Percentiles rank a stretch among this genome's conserved stretches.
Evolutionary conservation across 2,797 vertebrate species (phyloP).

Genomic region (Vespertilio murinus): DNA sequence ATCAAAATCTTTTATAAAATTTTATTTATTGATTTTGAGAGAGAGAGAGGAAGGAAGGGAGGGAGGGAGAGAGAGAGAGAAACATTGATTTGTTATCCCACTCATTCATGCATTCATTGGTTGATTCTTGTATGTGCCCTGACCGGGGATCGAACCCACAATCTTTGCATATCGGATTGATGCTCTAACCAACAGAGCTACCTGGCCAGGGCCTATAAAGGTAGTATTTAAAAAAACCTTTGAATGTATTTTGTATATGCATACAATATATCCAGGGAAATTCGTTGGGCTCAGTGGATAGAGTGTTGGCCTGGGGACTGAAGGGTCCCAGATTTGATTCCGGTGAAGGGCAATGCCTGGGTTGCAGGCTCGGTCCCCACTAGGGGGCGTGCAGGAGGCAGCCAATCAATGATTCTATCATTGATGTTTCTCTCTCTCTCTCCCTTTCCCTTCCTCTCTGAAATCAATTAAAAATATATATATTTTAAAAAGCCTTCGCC

Average conservation of each 20-base stretch:
- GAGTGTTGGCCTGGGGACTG: background rate
- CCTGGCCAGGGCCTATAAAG: no score
- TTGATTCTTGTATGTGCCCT: background rate
- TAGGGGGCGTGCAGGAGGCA: background rate
- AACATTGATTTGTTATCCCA: background rate
- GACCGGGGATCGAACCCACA: background rate
- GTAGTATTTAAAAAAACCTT: background rate
- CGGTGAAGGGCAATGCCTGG: background rate
- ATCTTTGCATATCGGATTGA: background rate
- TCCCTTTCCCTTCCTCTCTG: background rate
- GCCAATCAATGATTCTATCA: background rate
- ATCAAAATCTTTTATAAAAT: background rate
- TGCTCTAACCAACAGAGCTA: background rate
- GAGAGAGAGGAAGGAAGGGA: no score
- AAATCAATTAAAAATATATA: background rate
- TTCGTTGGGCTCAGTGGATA: background rate
- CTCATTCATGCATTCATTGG: no score
- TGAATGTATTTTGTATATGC: background rate
- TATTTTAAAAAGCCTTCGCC: background rate
- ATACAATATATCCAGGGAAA: background rate
- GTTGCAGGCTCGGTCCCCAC: background rate
- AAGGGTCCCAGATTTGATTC: background rate
- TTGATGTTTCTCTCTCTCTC: background rate
- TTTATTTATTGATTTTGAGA: background rate
- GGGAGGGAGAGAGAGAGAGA: background rate